phyloP scores from a whole-genome alignment of 1,140 invertebrate genomes.

The Pomacea maculata region DNA sequence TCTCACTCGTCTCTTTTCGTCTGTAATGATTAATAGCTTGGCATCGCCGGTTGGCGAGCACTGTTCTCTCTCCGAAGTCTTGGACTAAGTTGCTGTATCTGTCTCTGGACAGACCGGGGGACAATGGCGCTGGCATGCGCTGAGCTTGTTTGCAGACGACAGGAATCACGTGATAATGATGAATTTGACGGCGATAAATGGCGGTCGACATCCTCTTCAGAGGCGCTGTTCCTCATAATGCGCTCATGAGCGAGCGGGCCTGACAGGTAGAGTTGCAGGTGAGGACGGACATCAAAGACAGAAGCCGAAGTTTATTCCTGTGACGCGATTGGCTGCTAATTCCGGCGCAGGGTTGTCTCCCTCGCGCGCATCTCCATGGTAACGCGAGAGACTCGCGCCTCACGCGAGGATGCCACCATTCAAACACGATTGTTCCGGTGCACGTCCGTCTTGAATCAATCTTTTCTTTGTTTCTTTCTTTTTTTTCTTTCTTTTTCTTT shows the following conservation, averaged over 20 bases:
- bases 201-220: neutral
- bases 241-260: too few species aligned
- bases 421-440: neutral
- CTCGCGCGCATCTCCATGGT: conserved; percentile 2
- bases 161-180: too few species aligned
- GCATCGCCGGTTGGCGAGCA: too few species aligned
- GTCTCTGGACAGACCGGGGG: too few species aligned
- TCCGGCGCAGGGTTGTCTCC: neutral
- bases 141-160: too few species aligned
- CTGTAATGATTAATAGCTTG: too few species aligned
- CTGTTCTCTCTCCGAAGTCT: too few species aligned
- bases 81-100: too few species aligned
- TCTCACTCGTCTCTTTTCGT: too few species aligned
- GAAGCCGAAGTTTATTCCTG: neutral
- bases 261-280: too few species aligned
- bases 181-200: neutral
- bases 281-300: neutral
- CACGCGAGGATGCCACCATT: neutral
- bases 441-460: neutral
- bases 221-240: neutral
- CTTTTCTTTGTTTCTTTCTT: neutral
- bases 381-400: neutral
- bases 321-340: neutral
- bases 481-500: neutral
- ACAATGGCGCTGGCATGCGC: too few species aligned